These are phyloP conservation scores for Halocaridina rubra DNA, from an alignment of 2,888 invertebrate genomes.

Conservation along the genomic window DNA sequence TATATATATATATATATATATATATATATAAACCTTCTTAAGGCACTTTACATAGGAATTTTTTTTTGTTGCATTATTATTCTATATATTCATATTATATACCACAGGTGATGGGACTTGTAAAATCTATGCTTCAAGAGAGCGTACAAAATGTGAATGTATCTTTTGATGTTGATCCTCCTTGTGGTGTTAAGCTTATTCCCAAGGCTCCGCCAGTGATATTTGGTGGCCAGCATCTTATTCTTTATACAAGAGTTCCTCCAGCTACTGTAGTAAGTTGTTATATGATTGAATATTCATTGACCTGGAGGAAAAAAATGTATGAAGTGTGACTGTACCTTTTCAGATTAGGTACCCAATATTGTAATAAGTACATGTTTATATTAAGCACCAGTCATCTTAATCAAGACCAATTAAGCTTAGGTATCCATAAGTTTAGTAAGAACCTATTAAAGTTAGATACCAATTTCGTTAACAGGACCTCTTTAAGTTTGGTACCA, in stretches of 20 bases:
- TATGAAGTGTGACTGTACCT: no score
- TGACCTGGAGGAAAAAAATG: no score
- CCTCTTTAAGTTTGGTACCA: no score
- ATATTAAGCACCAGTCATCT: no score
- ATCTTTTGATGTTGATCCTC: slow-evolving; percentile 32
- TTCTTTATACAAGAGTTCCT: slow-evolving; percentile 41
- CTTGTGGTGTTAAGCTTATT: slow-evolving; percentile 33
- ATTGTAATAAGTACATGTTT: no score
- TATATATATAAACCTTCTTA: background rate
- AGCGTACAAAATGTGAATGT: slow-evolving; percentile 37
- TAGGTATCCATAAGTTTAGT: no score
- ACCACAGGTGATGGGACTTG: slow-evolving; percentile 55
- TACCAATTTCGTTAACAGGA: no score
- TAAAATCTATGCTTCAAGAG: slow-evolving; percentile 53
- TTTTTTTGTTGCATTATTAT: background rate
- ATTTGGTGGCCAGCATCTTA: slow-evolving; percentile 55
- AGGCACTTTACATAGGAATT: background rate
- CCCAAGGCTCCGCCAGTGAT: slow-evolving; percentile 47
- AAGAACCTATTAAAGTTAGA: no score
- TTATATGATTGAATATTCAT: no score
- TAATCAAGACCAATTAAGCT: no score
- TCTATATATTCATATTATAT: background rate
- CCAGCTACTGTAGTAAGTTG: slow-evolving; percentile 21
- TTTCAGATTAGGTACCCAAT: no score
- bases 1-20: slow-evolving; percentile 16